Evolutionary conservation across 2,113 vertebrate genomes (phyloP).

Genomic region (Heptranchias perlo): DNA sequence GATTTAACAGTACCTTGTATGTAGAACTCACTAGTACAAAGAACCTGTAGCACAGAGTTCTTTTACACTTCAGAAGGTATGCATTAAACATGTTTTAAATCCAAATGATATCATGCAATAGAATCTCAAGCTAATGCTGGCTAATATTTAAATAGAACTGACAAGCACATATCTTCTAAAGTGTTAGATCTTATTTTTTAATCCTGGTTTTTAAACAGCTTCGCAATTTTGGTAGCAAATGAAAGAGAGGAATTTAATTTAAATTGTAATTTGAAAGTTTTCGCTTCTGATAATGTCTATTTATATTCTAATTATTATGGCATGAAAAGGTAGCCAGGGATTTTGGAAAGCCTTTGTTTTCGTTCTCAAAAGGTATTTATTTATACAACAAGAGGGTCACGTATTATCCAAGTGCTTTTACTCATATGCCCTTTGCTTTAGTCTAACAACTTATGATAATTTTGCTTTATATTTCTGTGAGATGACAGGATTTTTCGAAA

Average conservation of each 20-base stretch:
- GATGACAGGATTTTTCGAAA: background rate
- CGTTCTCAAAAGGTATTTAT: constrained; percentile 17
- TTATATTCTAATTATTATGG: constrained; percentile 27
- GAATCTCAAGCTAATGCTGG: background rate
- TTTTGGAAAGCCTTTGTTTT: constrained; percentile 33
- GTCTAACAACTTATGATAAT: constrained; percentile 16
- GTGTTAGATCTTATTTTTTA: constrained; percentile 19
- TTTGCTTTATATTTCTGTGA: constrained; percentile 4
- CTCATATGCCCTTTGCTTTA: background rate
- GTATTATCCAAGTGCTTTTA: constrained; percentile 17
- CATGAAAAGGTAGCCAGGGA: constrained; percentile 34
- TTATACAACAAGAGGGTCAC: constrained; percentile 21
- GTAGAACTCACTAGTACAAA: constrained; percentile 15
- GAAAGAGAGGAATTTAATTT: constrained; percentile 27
- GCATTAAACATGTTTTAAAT: constrained; percentile 28
- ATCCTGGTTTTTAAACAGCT: constrained; percentile 23
- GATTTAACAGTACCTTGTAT: constrained; percentile 22
- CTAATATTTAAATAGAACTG: background rate
- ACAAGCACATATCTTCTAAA: background rate
- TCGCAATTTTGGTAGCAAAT: constrained; percentile 11
- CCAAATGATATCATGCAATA: constrained; percentile 18
- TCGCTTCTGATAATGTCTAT: constrained; percentile 11
- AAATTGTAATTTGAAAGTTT: constrained; percentile 10
- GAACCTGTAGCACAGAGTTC: background rate
- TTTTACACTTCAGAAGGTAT: constrained; percentile 36